Evolutionary conservation across 2,888 invertebrate genomes (phyloP), one percentile per base, ranked within the genome.

Genomic region (Galeruca laticollis): DNA sequence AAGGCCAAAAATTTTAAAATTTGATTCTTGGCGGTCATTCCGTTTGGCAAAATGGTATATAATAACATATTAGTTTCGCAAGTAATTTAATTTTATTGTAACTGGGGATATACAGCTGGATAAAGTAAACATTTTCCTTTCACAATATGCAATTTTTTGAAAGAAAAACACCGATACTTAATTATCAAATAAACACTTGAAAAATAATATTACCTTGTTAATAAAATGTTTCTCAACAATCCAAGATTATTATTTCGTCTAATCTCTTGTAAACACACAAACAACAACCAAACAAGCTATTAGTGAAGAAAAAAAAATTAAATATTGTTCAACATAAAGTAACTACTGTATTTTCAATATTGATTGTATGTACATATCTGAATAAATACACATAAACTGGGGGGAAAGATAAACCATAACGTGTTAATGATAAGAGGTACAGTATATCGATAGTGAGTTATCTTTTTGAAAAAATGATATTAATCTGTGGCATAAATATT

Each of bases 311-410:
- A 57, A 31, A 35, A 51, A 57, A 57, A 57, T 10, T 18, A 57
- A 33, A 18, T 47, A 18, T 31, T 57, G 56, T 57, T 57, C 33
- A n/a, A 74, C 54, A 75, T 71, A 73, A 70, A 73, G 65, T 73
- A 72, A 77, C 77, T 77, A 77, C 77, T 71, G 77, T 76, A 74
- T 77, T 76, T 76, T 68, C 59, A 74, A 74, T 72, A 74, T 74
- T 71, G 70, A 72, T 70, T 68, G 68, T 62, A 69, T 60, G 60
- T 26, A 43, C 40, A 31, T 65, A 65, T 57, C 59, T 66, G 26
- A 59, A 51, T 60, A 66, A 60, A 66, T 26, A 66, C 21, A 54
- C 54, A 54, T 10, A 18, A 57, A 35, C 49, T 67, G 69, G 73
- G 75, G 73, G 70, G 73, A 76, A 73, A 76, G 60, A 64, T 60